phyloP scores from a whole-genome alignment of 2,113 vertebrate species.

The Diadophis punctatus region DNA sequence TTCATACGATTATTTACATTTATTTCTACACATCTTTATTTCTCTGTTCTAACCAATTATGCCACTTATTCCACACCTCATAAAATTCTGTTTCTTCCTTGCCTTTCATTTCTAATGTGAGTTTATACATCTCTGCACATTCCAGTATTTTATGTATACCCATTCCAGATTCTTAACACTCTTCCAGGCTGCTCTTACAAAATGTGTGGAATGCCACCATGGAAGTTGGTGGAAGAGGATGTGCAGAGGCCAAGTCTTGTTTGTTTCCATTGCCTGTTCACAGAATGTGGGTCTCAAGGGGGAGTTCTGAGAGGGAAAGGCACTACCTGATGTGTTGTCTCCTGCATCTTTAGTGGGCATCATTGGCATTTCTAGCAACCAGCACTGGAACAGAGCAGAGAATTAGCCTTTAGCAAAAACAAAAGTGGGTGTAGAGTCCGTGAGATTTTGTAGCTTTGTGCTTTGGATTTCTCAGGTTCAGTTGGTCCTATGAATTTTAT shows the following conservation, averaged over 20 bases:
- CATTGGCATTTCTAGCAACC: background rate
- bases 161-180: background rate
- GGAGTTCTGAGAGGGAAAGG: background rate
- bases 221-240: background rate
- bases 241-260: background rate
- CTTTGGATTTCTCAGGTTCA: background rate
- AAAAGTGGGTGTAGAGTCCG: background rate
- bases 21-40: too few species aligned
- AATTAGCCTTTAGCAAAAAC: background rate
- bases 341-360: background rate
- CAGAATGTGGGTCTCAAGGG: background rate
- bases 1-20: too few species aligned
- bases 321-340: background rate
- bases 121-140: too few species aligned
- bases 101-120: too few species aligned
- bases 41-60: too few species aligned
- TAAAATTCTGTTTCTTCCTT: too few species aligned
- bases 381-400: background rate
- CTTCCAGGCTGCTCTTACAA: background rate
- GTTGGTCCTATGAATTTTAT: background rate
- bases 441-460: background rate
- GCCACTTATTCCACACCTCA: too few species aligned
- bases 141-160: too few species aligned
- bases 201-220: background rate
- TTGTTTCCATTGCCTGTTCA: background rate